Percentiles rank a stretch among this genome's conserved stretches.
Conservation (phyloP, 2,797 vertebrate species). For the Pyrocephalus nanus region DNA sequence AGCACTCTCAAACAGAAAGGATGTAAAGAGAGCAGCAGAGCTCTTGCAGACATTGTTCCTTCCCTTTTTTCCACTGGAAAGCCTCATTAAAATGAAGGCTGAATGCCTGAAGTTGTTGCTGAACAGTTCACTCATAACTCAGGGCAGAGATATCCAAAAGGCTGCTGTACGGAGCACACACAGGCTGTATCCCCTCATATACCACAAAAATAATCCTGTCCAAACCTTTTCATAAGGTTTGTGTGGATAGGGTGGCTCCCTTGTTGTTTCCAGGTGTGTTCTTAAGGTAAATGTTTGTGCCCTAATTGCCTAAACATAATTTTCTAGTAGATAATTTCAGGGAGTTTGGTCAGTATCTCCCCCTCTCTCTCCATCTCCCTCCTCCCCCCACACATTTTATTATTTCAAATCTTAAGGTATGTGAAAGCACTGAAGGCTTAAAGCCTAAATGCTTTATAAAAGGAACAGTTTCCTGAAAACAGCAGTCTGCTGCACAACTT, state of each 20-base stretch:
- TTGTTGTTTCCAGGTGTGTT: neutral
- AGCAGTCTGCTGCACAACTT: constrained; percentile 84
- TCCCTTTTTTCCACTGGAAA: neutral
- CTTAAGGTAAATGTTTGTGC: neutral
- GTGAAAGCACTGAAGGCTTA: constrained; percentile 65
- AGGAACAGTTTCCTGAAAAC: constrained; percentile 83
- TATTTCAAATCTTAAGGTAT: constrained; percentile 63
- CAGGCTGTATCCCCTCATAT: neutral
- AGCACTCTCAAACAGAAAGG: neutral
- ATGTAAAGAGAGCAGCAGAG: constrained; percentile 11
- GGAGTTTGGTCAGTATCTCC: neutral
- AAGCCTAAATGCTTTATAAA: constrained; percentile 80
- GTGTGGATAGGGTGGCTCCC: neutral
- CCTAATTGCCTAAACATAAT: neutral
- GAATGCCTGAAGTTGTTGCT: neutral
- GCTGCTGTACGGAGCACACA: neutral
- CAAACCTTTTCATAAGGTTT: neutral
- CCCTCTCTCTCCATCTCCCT: neutral
- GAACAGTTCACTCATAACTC: neutral
- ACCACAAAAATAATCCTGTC: neutral
- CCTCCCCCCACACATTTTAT: neutral
- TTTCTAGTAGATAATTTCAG: neutral
- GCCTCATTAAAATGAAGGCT: neutral
- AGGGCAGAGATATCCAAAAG: neutral
- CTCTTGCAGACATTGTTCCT: neutral